Evolutionary conservation across 2,888 invertebrate genomes (phyloP).

Genomic region (Panorpa germanica): DNA sequence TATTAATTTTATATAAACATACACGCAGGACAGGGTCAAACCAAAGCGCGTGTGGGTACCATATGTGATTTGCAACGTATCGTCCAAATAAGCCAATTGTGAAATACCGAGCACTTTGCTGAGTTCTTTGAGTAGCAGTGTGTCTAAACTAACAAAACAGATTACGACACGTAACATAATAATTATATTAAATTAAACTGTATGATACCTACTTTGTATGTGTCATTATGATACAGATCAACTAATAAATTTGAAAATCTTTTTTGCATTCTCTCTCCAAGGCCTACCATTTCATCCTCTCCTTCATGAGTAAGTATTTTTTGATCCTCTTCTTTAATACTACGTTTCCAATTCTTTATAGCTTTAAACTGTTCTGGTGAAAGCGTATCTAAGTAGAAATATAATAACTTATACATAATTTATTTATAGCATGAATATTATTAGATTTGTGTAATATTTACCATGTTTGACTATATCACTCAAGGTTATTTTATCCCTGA

Average conservation of each 20-base stretch:
- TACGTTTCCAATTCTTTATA: slow-evolving; percentile 38
- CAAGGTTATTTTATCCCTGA: slow-evolving; percentile 32
- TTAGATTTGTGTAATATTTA: slow-evolving; percentile 15
- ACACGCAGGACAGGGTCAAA: slow-evolving; percentile 49
- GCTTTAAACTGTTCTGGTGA: slow-evolving; percentile 23
- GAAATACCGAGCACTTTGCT: slow-evolving; percentile 56
- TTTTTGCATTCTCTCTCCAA: slow-evolving; percentile 54
- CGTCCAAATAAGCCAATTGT: slow-evolving; percentile 56
- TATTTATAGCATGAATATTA: not conserved
- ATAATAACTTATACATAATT: not conserved
- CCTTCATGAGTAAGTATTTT: slow-evolving; percentile 53
- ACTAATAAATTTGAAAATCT: slow-evolving; percentile 46
- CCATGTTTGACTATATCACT: slow-evolving; percentile 31
- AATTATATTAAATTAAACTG: not conserved
- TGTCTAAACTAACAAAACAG: slow-evolving; percentile 41
- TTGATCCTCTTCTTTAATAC: slow-evolving; percentile 29
- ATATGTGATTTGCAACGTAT: slow-evolving; percentile 34
- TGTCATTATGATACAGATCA: slow-evolving; percentile 35
- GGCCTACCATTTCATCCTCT: slow-evolving; percentile 48
- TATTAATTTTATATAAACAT: slow-evolving; percentile 17
- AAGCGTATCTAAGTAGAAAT: slow-evolving; percentile 21
- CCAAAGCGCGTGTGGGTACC: slow-evolving; percentile 41
- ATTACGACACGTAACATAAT: slow-evolving; percentile 3
- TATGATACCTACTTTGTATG: slow-evolving; percentile 28
- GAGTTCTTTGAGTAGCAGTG: slow-evolving; percentile 57